phyloP scores from a whole-genome alignment of 2,113 vertebrate species.

The Gymnarchus niloticus region DNA sequence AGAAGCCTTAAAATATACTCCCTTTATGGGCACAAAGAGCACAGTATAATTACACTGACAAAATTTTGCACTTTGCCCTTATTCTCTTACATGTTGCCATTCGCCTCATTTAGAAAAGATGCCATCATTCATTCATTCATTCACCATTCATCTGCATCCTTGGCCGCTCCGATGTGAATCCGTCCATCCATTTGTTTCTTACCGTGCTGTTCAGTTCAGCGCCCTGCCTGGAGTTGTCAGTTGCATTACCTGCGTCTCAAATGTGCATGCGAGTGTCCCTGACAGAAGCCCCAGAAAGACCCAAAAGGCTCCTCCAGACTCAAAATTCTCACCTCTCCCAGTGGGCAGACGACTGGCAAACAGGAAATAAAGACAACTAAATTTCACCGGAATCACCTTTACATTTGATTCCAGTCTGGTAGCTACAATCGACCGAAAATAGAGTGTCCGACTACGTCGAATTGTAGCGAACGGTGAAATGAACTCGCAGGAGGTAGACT shows the following conservation, averaged over 20 bases:
- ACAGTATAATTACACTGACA: background rate
- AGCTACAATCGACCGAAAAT: conserved; percentile 22
- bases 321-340: background rate
- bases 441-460: background rate
- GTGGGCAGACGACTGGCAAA: background rate
- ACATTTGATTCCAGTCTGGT: conserved; percentile 5
- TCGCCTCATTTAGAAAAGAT: background rate
- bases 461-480: background rate
- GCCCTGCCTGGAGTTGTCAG: background rate
- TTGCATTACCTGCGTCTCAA: background rate
- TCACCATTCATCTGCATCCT: too few species aligned
- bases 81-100: background rate
- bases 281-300: background rate
- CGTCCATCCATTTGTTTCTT: background rate
- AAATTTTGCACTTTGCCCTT: background rate
- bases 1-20: background rate
- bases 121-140: background rate
- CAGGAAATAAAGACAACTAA: conserved; percentile 1
- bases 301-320: background rate
- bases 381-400: background rate
- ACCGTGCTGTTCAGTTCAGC: background rate
- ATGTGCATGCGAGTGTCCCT: background rate
- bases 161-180: background rate
- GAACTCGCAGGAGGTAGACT: background rate
- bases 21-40: background rate